Base-by-base conservation (phyloP, 1,140 invertebrate species). In the Achroia grisella region DNA sequence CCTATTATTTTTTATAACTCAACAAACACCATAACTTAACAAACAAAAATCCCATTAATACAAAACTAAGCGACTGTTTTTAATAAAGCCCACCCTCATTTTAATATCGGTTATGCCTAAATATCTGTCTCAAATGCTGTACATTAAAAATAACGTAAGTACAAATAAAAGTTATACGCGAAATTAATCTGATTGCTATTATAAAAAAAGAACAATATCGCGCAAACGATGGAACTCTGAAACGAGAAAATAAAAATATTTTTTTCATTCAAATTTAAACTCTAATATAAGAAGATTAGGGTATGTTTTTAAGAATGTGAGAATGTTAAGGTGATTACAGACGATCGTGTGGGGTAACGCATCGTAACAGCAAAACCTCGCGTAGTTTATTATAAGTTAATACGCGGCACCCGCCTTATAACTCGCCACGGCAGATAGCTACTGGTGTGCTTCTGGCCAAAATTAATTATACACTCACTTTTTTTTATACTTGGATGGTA, bases 321-420 rank as follows among this genome's bases (percentile, higher is more conserved):
- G 2, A 6, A 3, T 23, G 10, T 56, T 58, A 61, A 39, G 55
- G 23, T 39, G n/a, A 53, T 27, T 56, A 9, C 23, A 56, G 28
- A 52, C 10, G 37, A 17, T 14, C n/a, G 32, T 15, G 40, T 39
- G 43, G 8, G 48, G 51, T 48, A 70, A 75, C 67, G 66, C 67
- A 75, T 71, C 61, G 62, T 58, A 51, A 48, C 57, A 53, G 60
- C 62, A 66, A 71, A 75, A 75, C 69, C 71, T 56, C 62, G 65
- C 61, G 63, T 68, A 74, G 73, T 80, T 80, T 80, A 80, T 80
- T 80, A 80, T 77, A 77, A 77, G 74, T 77, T 80, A 80, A 80
- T 80, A 77, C 71, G 71, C 57, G 60, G 52, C 56, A 64, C 66
- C 59, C 62, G 62, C 66, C 69, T 61, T 58, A 23, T 23, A 61